Evolutionary conservation across 2,888 invertebrate species (phyloP), one percentile per base, ranked within the genome.

Genomic region (Troides oblongomaculatus): DNA sequence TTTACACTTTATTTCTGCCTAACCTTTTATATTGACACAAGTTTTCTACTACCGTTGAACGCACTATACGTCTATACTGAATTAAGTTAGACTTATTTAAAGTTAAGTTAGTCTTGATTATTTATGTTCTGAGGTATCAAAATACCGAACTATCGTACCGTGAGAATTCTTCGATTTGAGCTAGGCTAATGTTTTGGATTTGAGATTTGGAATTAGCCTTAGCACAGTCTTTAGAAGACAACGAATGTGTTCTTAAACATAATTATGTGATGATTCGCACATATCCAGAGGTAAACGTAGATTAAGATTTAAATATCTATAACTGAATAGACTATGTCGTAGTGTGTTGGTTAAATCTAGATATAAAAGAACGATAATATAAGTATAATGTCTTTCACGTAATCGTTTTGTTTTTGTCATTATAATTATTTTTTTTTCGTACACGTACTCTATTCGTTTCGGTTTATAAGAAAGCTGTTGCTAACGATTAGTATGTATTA

Each of bases 1-100:
- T 78, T 7, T 59, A 69, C 77, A 72, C 72, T 72, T 74, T 76
- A 46, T 69, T 64, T n/a, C 66, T 17, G 63, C 59, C 62, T 70
- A 25, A 59, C 53, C 50, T 66, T 70, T 70, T 59, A 66, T 65
- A 70, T 65, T 60, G 62, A 62, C 25, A 43, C 66, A 58, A 5
- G n/a, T 53, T n/a, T 53, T n/a, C n/a, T n/a, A 18, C 6, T 53
- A n/a, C 53, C 3, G 6, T 53, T 53, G 53, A 53, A 53, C 53
- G n/a, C n/a, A n/a, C 6, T 53, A 18, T 53, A n/a, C n/a, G n/a
- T 18, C n/a, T n/a, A 53, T 6, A 1, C n/a, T 30, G 30, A 30
- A 30, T 30, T 30, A 30, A 30, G 30, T 30, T 30, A 30, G 30
- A 30, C 30, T 21, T 21, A 21, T 21, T 21, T 21, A 21, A 21